phyloP scores from a whole-genome alignment of 2,797 vertebrate species.

The Paramormyrops hopkinsi region DNA sequence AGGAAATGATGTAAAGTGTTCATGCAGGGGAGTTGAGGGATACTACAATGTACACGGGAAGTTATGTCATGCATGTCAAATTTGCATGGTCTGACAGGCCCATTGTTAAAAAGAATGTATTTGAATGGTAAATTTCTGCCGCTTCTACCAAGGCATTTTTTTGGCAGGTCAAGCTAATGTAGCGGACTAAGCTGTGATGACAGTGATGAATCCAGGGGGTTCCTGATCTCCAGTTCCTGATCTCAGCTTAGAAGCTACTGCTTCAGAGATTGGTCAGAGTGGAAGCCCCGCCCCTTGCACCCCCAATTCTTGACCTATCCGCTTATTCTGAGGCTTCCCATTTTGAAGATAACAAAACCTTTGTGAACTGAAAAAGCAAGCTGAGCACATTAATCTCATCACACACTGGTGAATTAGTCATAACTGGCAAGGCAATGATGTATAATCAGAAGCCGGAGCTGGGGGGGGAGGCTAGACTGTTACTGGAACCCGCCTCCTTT shows the following conservation, averaged over 20 bases:
- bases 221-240: background rate
- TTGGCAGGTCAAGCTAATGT: background rate
- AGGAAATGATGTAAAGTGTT: conserved; percentile 4
- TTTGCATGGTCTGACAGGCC: background rate
- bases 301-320: background rate
- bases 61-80: background rate
- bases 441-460: background rate
- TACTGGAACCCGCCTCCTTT: background rate
- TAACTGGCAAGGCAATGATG: background rate
- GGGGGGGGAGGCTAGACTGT: background rate
- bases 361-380: background rate
- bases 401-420: background rate
- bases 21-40: background rate
- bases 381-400: background rate
- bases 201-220: background rate
- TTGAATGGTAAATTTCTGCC: background rate
- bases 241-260: background rate
- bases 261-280: background rate
- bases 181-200: background rate
- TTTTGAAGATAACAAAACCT: background rate
- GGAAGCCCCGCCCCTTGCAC: background rate
- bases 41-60: background rate
- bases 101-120: background rate
- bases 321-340: background rate
- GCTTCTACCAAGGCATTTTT: background rate